Evolutionary conservation across 2,113 vertebrate species (phyloP).

Genomic region (Orcinus orca): DNA sequence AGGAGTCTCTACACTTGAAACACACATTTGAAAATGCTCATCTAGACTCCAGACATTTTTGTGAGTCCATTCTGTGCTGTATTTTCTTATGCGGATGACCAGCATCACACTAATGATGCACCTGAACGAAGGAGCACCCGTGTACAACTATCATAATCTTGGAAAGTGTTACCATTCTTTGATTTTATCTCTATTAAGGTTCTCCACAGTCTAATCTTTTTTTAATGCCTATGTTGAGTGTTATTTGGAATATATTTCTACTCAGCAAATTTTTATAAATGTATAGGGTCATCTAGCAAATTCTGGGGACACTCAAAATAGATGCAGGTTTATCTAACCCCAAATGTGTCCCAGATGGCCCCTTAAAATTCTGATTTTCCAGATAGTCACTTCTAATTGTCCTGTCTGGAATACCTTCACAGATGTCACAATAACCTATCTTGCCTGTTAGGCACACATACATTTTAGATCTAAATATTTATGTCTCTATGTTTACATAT

Average conservation of each 20-base stretch:
- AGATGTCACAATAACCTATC: not conserved
- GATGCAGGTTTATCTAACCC: not conserved
- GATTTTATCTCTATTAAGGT: not conserved
- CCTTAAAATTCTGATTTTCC: constrained; percentile 14
- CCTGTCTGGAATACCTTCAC: not conserved
- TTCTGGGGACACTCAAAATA: not conserved
- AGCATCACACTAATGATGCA: not conserved
- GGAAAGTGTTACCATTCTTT: not conserved
- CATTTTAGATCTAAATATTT: constrained; percentile 2
- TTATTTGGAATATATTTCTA: not conserved
- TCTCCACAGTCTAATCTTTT: not conserved
- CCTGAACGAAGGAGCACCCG: not conserved
- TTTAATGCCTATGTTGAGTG: not conserved
- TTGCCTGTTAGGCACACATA: not conserved
- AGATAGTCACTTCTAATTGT: not conserved
- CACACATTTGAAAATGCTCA: not conserved
- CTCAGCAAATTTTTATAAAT: not conserved
- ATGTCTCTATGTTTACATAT: not conserved
- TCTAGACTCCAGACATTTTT: not conserved
- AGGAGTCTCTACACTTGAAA: constrained; percentile 16
- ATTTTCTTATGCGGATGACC: not conserved
- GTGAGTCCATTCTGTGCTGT: not conserved
- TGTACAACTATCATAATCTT: not conserved
- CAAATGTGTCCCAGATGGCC: not conserved
- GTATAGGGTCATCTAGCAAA: not conserved